Evolutionary conservation across 2,113 vertebrate genomes (phyloP).

Genomic region (Gobio gobio): DNA sequence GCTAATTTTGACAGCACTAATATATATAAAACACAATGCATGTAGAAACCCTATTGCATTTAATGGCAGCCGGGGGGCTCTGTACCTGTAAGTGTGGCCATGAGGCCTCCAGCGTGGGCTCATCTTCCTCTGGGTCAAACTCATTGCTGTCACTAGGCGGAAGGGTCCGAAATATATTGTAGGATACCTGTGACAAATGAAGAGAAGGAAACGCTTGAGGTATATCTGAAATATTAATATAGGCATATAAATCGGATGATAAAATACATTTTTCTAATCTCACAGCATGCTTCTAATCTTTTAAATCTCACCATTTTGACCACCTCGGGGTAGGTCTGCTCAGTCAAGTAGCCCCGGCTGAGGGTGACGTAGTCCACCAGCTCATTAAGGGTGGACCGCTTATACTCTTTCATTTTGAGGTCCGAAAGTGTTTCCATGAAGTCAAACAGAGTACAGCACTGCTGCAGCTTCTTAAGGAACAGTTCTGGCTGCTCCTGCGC

Average conservation of each 20-base stretch:
- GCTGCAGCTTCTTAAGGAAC: conserved; percentile 99
- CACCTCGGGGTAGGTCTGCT: conserved; percentile 98
- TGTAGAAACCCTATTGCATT: not conserved
- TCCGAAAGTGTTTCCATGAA: conserved; percentile 99
- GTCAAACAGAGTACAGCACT: conserved; percentile 99
- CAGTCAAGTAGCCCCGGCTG: conserved; percentile 98
- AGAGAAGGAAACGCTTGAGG: not conserved
- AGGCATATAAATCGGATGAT: not conserved
- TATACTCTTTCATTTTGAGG: conserved; percentile 99
- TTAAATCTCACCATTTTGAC: conserved; percentile 95
- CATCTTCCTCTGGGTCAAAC: conserved; percentile 99
- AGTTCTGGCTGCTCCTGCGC: conserved; percentile 97
- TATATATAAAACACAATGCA: too few relatives aligned
- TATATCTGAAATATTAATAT: not conserved
- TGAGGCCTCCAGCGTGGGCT: conserved; percentile 96
- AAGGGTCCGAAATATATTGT: conserved; percentile 99
- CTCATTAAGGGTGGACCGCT: conserved; percentile 99
- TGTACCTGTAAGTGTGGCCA: conserved; percentile 98
- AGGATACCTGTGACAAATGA: conserved; percentile 83
- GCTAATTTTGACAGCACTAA: too few relatives aligned
- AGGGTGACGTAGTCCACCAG: conserved; percentile 99
- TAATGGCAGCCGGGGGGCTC: not conserved
- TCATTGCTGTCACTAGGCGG: conserved; percentile 98
- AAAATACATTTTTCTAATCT: not conserved
- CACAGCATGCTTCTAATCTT: not conserved